A percentile compares a stretch with the other conserved stretches of the same genome.
phyloP scores from a whole-genome alignment of 2,113 vertebrate species.

The Naja naja region DNA sequence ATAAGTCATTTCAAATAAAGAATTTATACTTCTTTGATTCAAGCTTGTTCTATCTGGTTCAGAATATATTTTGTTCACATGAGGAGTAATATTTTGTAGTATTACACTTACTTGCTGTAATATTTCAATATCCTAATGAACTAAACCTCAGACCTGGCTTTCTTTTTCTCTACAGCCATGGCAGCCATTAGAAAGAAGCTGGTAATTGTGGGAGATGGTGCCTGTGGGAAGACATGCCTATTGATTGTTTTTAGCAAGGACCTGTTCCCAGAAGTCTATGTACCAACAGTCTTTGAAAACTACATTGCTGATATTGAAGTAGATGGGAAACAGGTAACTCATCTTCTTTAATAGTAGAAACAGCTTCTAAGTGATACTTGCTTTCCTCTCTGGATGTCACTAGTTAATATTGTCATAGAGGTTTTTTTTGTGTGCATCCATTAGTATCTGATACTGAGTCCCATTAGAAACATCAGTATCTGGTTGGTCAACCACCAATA shows the following conservation, averaged over 20 bases:
- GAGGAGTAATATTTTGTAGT: background rate
- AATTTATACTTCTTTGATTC: background rate
- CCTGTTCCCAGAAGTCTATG: conserved; percentile 96
- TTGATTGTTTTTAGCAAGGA: conserved; percentile 98
- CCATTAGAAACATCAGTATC: background rate
- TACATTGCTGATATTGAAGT: conserved; percentile 98
- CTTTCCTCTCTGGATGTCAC: background rate
- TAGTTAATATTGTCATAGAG: background rate
- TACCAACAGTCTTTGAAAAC: conserved; percentile 97
- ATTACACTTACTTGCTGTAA: background rate
- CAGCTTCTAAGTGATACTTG: background rate
- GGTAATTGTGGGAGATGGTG: conserved; percentile 96
- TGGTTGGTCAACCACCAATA: background rate
- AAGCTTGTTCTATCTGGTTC: background rate
- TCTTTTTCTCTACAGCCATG: conserved; percentile 73
- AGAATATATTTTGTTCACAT: background rate
- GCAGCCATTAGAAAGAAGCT: conserved; percentile 97
- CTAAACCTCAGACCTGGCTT: background rate
- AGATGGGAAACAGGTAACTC: conserved; percentile 90
- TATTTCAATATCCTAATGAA: background rate
- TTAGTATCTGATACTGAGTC: background rate
- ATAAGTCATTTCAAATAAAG: background rate
- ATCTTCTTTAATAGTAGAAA: background rate
- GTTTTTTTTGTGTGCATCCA: background rate
- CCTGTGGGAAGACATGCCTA: conserved; percentile 95